A percentile compares a stretch with the other conserved stretches of the same genome.
phyloP scores from a whole-genome alignment of 1,140 invertebrate genomes.

The Philotrypesis tridentata region DNA sequence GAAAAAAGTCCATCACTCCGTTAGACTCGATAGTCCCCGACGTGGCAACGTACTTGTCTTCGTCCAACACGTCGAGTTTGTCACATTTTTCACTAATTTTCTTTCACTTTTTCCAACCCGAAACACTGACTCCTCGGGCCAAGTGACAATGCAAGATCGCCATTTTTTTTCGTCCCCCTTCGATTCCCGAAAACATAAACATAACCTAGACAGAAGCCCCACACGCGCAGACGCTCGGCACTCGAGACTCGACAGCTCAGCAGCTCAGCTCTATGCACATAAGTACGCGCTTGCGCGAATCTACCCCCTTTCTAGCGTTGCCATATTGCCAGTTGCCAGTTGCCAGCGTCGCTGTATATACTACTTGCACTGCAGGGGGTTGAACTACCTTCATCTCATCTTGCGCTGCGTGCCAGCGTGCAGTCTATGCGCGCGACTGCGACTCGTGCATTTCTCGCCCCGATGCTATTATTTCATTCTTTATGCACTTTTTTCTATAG shows the following conservation, averaged over 20 bases:
- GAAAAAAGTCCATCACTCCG: constrained; percentile 25
- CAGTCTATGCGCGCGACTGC: no score
- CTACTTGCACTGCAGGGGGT: no score
- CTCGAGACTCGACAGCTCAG: neutral
- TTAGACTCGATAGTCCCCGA: neutral
- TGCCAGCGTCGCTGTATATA: no score
- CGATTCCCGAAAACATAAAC: constrained; percentile 46
- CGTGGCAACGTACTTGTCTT: neutral
- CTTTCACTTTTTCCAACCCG: constrained; percentile 20
- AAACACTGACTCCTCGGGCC: neutral
- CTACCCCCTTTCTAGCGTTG: no score
- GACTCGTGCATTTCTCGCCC: no score
- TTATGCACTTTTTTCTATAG: no score
- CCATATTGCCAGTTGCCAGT: no score
- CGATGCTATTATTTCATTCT: no score
- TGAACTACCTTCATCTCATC: no score
- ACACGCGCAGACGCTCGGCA: constrained; percentile 4
- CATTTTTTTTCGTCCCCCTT: constrained; percentile 47
- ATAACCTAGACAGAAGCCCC: constrained; percentile 47
- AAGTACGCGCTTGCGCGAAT: neutral
- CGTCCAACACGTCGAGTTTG: neutral
- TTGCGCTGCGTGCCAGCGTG: no score
- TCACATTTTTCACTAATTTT: constrained; percentile 31
- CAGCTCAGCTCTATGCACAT: no score
- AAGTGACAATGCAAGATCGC: constrained; percentile 27